These are phyloP conservation scores for Corythornis cristatus DNA, from an alignment of 2,113 vertebrate species.

Conservation along the genomic window DNA sequence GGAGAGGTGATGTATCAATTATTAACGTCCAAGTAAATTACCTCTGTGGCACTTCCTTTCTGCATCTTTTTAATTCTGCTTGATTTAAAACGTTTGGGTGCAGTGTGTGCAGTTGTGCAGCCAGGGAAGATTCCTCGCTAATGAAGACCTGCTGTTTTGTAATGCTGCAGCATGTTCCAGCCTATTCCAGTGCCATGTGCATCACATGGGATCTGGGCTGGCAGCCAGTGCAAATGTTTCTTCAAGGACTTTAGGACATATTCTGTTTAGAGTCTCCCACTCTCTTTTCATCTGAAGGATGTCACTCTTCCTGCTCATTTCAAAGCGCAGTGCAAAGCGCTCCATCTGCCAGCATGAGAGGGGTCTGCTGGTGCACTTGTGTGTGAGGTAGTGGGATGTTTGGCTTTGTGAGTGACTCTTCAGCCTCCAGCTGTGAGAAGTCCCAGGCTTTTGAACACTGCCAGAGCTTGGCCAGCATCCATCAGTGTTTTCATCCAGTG, in stretches of 20 bases:
- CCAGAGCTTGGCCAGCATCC: slow-evolving; percentile 35
- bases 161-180: slow-evolving; percentile 43
- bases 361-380: slow-evolving; percentile 8
- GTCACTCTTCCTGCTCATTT: slow-evolving; percentile 42
- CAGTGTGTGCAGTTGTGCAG: background rate
- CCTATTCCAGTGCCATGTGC: slow-evolving; percentile 34
- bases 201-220: slow-evolving; percentile 58
- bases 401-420: slow-evolving; percentile 36
- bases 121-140: slow-evolving; percentile 30
- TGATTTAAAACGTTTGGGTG: slow-evolving; percentile 38
- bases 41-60: background rate
- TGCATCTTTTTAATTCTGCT: background rate
- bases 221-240: slow-evolving; percentile 67
- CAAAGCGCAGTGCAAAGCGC: background rate
- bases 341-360: slow-evolving; percentile 52
- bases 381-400: slow-evolving; percentile 4
- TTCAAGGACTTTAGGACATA: slow-evolving; percentile 64
- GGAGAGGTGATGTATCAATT: slow-evolving; percentile 13
- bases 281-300: slow-evolving; percentile 37
- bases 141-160: slow-evolving; percentile 60
- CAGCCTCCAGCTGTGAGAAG: slow-evolving; percentile 47
- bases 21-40: slow-evolving; percentile 16
- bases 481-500: slow-evolving; percentile 31
- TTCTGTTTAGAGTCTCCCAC: slow-evolving; percentile 57
- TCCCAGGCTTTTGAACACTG: slow-evolving; percentile 43